Conservation (phyloP, 2,888 invertebrate genomes). For the Myopa testacea region DNA sequence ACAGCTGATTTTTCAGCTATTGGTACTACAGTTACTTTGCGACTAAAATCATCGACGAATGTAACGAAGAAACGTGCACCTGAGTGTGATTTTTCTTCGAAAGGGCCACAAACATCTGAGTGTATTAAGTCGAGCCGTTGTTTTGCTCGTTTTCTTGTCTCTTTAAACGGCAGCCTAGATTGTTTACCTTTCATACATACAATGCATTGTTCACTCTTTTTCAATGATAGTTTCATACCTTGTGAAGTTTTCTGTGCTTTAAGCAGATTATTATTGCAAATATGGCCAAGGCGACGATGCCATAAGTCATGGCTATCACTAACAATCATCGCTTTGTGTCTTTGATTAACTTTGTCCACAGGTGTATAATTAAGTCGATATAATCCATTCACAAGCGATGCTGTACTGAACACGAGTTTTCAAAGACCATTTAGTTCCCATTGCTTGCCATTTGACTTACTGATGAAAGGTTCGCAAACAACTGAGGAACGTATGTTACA, state of each 20-base stretch:
- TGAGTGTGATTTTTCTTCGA: not conserved
- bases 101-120: not conserved
- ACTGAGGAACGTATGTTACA: slow-evolving; percentile 16
- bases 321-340: slow-evolving; percentile 3
- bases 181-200: slow-evolving; percentile 11
- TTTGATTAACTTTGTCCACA: not conserved
- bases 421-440: not conserved
- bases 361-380: not conserved
- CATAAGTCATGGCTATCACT: slow-evolving; percentile 11
- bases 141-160: not conserved
- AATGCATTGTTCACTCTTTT: not conserved
- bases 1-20: not conserved
- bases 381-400: not conserved
- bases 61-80: not conserved
- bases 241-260: not conserved
- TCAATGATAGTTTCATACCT: not conserved
- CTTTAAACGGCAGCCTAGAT: not conserved
- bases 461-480: not conserved
- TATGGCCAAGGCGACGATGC: slow-evolving; percentile 15
- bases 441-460: not conserved
- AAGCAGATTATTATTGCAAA: not conserved
- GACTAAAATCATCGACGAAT: slow-evolving; percentile 10
- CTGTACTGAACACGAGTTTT: not conserved
- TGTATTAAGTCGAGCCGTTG: not conserved
- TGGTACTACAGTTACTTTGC: not conserved